Base-by-base conservation (phyloP, 2,797 vertebrate species). In the Sebastiscus tertius region DNA sequence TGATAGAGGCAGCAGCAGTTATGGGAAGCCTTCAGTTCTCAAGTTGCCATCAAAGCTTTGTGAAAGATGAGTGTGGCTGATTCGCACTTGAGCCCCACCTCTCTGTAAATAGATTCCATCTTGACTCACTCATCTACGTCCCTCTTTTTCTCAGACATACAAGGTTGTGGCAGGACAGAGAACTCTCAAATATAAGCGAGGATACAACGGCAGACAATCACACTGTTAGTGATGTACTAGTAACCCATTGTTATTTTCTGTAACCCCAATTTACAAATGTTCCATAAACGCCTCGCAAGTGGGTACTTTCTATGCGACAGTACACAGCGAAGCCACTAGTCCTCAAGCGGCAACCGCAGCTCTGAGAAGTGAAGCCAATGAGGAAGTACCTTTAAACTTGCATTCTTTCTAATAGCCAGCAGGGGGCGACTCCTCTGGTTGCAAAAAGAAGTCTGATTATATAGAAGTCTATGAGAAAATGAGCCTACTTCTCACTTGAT, bases 21-120 rank as follows among this genome's bases (percentile, higher is more conserved):
- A 85, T 72, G 73, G 85, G 86, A 90, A 81, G 83, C 79, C 84
- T 88, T 90, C 77, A 86, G 77, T 83, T 91, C 71, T 81, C 76
- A 77, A 77, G 80, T 77, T 87, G 85, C 89, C 39, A 16, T 85
- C 82, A 88, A 83, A 76, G 83, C 84, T 81, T 83, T 77, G 76
- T 83, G 74, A 90, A 60, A 88, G 75, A 93, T 89, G 79, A 91
- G 72, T 61, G 77, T 66, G 55, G 84, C 70, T 80, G 89, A 85
- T 87, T 85, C 56, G 20, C 63, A 78, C 82, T 83, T 65, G 69
- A 89, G 89, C 75, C 71, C 66, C 49, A 74, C 83, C 58, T 73
- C 70, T 83, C 77, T 67, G 88, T 82, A 89, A 91, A 90, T 71
- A 83, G 72, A 77, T 87, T 84, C 10, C 46, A 83, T 78, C 84